Evolutionary conservation across 2,888 invertebrate genomes (phyloP).

Genomic region (Philaethria dido): DNA sequence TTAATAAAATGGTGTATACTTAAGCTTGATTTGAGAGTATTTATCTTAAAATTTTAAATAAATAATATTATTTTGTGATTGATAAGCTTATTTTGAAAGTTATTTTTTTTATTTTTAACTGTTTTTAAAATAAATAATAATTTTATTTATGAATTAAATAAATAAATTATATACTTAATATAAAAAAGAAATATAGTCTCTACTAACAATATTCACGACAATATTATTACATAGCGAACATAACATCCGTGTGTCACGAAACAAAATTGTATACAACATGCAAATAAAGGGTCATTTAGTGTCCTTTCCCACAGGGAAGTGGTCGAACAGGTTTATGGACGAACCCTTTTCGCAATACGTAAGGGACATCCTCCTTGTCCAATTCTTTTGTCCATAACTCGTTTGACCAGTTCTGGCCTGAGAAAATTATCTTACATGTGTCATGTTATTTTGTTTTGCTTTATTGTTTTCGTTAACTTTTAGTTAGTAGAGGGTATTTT

Average conservation of each 20-base stretch:
- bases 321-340: conserved; percentile 76
- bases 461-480: conserved; percentile 6
- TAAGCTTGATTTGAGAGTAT: no score
- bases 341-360: conserved; percentile 58
- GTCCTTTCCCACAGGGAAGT: conserved; percentile 74
- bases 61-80: no score
- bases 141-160: no score
- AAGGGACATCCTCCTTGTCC: conserved; percentile 62
- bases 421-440: conserved; percentile 51
- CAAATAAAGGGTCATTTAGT: conserved; percentile 74
- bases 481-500: not conserved
- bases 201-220: not conserved
- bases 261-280: conserved; percentile 51
- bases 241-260: conserved; percentile 49
- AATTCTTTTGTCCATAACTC: conserved; percentile 74
- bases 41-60: no score
- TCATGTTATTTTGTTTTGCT: conserved; percentile 18
- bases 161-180: no score
- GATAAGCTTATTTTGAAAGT: no score
- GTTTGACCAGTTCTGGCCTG: conserved; percentile 69
- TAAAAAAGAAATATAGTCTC: no score
- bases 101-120: no score
- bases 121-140: no score
- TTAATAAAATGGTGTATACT: no score
- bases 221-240: not conserved